A percentile compares a stretch with the other conserved stretches of the same genome.
phyloP scores from a whole-genome alignment of 92 coral and sea anemone species.

The Paramuricea clavata region DNA sequence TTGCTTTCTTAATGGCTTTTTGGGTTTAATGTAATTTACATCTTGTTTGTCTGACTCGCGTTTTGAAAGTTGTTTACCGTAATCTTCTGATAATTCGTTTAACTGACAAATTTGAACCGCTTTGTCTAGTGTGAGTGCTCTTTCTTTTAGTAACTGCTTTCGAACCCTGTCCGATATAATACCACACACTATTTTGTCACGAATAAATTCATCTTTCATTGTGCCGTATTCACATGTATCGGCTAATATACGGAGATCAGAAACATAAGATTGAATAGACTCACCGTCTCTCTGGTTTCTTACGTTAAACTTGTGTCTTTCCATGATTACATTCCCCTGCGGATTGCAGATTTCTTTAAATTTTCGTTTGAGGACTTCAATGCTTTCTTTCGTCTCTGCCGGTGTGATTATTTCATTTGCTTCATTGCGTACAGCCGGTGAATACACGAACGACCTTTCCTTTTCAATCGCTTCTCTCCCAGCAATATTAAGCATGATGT shows the following conservation, averaged over 20 bases:
- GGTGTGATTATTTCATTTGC: conserved; percentile 3
- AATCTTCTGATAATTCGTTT: conserved; percentile 18
- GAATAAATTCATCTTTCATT: conserved; percentile 45
- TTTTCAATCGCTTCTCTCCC: conserved; percentile 45
- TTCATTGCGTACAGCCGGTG: conserved; percentile 41
- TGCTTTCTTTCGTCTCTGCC: conserved; percentile 45
- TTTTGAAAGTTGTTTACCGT: conserved; percentile 14
- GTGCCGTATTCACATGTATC: conserved; percentile 52
- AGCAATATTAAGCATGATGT: conserved; percentile 43
- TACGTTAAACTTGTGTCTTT: conserved; percentile 42
- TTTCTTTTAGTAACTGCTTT: conserved; percentile 44
- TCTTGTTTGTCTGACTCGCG: not conserved
- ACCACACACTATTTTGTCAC: conserved; percentile 51
- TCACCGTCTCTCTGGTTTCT: conserved; percentile 24
- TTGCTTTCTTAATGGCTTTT: conserved; percentile 16
- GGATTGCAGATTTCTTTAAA: conserved; percentile 58
- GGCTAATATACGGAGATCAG: conserved; percentile 39
- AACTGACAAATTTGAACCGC: conserved; percentile 51
- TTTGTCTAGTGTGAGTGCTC: conserved; percentile 45
- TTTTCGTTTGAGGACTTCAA: conserved; percentile 28
- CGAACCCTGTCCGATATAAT: conserved; percentile 39
- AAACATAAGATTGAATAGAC: conserved; percentile 44
- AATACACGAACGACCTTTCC: conserved; percentile 42
- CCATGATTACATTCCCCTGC: conserved; percentile 57
- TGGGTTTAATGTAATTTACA: not conserved